Base-by-base conservation (phyloP, 2,797 vertebrate genomes). In the Coluber constrictor region DNA sequence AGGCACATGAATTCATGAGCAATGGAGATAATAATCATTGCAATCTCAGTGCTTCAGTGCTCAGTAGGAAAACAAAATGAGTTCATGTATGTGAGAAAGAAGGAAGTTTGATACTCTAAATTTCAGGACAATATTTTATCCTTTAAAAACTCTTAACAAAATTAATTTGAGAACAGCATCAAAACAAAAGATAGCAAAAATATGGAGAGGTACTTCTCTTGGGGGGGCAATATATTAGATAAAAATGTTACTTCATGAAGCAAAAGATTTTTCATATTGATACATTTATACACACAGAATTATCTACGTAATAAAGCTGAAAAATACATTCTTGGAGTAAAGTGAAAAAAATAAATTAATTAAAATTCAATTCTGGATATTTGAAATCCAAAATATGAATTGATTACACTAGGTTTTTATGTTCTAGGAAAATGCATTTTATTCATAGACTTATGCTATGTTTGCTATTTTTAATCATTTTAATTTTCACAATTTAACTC, bases 1-100 rank as follows among this genome's bases (percentile, higher is more conserved):
- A 96, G 93, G 90, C 92, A 94, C 27, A 89, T 27, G 2, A 54
- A 79, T 79, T 54, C n/a, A 8, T 37, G 51, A 27, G 66, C 89
- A 89, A 95, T 94, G 54, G 90, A 79, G 74, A 56, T 25, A 74
- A 55, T 94, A 94, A 95, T 93, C 91, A 60, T 16, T 92, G 93
- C 4, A 94, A 93, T 89, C 56, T 51, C 18, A 95, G 96, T 94
- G 86, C 92, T 94, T 90, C 94, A 15, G 18, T 93, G 92, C 23
- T 92, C 93, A 95, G 54, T 47, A 91, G 25, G 20, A 47, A 95
- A 11, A 95, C 37, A 11, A 18, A 10, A 93, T 51, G 54, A 79
- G 89, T 88, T 29, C 83, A 9, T 47, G 37, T 29, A 13, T 89
- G 2, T 27, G 12, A 37, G 4, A 23, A 6, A 37, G 29, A 55